These are phyloP conservation scores for Melanostoma mellinum DNA, from an alignment of 2,888 invertebrate species.

Conservation along the genomic window DNA sequence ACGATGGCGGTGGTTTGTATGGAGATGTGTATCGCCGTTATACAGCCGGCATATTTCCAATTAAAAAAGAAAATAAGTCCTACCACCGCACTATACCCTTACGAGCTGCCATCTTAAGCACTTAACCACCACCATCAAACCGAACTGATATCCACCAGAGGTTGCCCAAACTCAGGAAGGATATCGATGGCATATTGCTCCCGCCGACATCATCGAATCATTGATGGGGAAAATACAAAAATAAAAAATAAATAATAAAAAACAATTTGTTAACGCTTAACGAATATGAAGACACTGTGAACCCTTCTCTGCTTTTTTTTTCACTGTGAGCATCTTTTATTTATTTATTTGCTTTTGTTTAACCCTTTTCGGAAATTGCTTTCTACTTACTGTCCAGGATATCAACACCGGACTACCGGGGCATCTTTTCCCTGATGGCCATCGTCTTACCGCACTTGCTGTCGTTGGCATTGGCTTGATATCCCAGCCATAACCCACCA, in stretches of 20 bases:
- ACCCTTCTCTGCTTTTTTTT: constrained; percentile 43
- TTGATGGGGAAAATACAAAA: constrained; percentile 67
- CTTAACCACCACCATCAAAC: constrained; percentile 38
- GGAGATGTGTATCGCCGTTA: constrained; percentile 56
- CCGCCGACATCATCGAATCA: constrained; percentile 61
- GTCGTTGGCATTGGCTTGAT: constrained; percentile 31
- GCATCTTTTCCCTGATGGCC: constrained; percentile 29
- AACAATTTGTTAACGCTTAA: constrained; percentile 70
- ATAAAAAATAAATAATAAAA: constrained; percentile 13
- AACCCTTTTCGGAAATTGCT: constrained; percentile 73
- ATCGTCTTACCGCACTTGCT: constrained; percentile 50
- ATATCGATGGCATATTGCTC: constrained; percentile 48
- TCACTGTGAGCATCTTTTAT: constrained; percentile 1
- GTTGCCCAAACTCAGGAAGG: constrained; percentile 38
- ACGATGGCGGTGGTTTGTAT: background rate
- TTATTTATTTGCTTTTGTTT: constrained; percentile 64
- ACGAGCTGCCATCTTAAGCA: constrained; percentile 51
- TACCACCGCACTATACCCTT: background rate
- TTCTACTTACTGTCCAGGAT: constrained; percentile 59
- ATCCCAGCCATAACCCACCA: too few species aligned
- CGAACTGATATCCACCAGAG: constrained; percentile 29
- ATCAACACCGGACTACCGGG: constrained; percentile 45
- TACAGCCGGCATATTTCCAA: constrained; percentile 69
- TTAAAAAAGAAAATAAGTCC: constrained; percentile 64
- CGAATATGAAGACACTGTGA: constrained; percentile 48